Conservation (phyloP, 2,797 vertebrate genomes). For the Melanotaenia parkinsoni region DNA sequence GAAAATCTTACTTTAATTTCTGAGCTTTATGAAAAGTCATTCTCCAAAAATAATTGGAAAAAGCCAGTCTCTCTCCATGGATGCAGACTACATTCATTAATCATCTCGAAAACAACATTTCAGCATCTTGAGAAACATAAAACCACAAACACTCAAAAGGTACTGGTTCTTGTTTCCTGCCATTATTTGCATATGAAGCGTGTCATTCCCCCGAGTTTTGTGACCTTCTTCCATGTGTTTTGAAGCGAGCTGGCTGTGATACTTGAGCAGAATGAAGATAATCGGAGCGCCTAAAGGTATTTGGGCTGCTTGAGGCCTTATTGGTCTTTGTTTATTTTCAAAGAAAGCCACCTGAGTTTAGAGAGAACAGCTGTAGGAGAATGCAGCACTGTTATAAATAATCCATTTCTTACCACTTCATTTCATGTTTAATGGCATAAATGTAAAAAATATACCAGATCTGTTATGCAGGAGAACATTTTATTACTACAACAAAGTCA, state of each 20-base stretch:
- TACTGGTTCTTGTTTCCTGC: conserved; percentile 66
- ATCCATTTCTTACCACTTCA: conserved; percentile 6
- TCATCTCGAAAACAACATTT: conserved; percentile 22
- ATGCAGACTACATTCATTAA: conserved; percentile 14
- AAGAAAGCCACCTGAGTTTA: conserved; percentile 44
- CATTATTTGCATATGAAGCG: conserved; percentile 68
- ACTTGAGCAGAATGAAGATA: conserved; percentile 64
- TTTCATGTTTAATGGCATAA: neutral
- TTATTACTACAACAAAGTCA: neutral
- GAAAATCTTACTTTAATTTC: conserved; percentile 5
- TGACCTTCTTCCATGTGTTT: conserved; percentile 52
- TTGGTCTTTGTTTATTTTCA: conserved; percentile 69
- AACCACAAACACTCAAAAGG: conserved; percentile 26
- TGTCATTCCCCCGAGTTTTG: conserved; percentile 60
- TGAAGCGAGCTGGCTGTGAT: conserved; percentile 53
- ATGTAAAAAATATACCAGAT: conserved; percentile 1
- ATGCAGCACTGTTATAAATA: conserved; percentile 22
- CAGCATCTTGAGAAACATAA: conserved; percentile 11
- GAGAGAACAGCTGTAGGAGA: neutral
- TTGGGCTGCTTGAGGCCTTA: conserved; percentile 69
- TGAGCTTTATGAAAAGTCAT: conserved; percentile 24
- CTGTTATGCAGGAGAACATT: neutral
- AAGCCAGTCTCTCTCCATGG: conserved; percentile 16
- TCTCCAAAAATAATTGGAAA: conserved; percentile 9
- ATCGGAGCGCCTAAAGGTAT: conserved; percentile 74